Evolutionary conservation across 2,888 invertebrate species (phyloP).

Genomic region (Linnaemya vulpina): DNA sequence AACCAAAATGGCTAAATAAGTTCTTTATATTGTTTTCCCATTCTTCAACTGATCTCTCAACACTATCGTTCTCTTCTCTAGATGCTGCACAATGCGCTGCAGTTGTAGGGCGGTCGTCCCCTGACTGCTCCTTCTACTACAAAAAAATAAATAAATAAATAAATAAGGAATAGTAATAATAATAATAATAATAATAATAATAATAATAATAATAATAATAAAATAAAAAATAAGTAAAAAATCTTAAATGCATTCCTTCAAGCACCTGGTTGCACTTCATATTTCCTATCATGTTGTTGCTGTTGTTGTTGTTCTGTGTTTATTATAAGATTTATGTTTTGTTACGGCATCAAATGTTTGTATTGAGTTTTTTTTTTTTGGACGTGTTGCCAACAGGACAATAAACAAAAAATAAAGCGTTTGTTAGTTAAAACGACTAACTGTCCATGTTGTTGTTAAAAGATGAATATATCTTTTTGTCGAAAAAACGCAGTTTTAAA

Average conservation of each 20-base stretch:
- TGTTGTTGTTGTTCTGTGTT: slow-evolving; percentile 49
- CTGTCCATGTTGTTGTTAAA: slow-evolving; percentile 67
- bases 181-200: too few species aligned
- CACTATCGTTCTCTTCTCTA: too few species aligned
- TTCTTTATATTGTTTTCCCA: too few species aligned
- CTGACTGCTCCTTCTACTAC: too few species aligned
- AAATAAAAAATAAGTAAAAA: too few species aligned
- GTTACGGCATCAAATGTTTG: slow-evolving; percentile 71
- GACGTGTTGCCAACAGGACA: slow-evolving; percentile 47
- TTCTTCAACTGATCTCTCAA: too few species aligned
- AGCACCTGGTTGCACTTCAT: slow-evolving; percentile 23
- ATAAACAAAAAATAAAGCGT: slow-evolving; percentile 51
- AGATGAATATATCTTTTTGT: slow-evolving; percentile 62
- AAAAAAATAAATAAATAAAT: too few species aligned
- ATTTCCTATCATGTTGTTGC: slow-evolving; percentile 44
- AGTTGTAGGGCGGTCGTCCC: too few species aligned
- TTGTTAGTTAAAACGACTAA: slow-evolving; percentile 71
- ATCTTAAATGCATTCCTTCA: slow-evolving; percentile 23
- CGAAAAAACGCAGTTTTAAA: slow-evolving; percentile 42
- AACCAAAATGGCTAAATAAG: too few species aligned
- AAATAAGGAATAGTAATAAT: too few species aligned
- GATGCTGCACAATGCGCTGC: too few species aligned
- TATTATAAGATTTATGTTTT: slow-evolving; percentile 71
- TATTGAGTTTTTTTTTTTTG: slow-evolving; percentile 37
- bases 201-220: too few species aligned